phyloP scores from a whole-genome alignment of 2,113 vertebrate species.

The Solenodon paradoxus region DNA sequence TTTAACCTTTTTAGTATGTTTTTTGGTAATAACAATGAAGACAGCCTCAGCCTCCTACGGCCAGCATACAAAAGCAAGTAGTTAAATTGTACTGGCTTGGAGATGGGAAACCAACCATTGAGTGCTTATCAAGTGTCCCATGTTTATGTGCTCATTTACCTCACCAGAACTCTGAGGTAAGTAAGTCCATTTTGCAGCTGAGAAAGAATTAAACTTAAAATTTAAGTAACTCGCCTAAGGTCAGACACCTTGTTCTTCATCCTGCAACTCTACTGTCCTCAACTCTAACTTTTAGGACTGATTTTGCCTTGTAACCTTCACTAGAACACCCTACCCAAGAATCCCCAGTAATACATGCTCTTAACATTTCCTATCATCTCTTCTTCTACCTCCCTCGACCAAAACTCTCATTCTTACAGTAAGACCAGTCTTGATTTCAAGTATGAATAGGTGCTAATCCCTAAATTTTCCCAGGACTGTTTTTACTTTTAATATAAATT shows the following conservation, averaged over 20 bases:
- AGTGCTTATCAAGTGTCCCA: background rate
- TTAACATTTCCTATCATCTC: background rate
- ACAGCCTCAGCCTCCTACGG: background rate
- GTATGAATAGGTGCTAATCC: background rate
- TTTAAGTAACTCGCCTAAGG: background rate
- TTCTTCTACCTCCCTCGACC: background rate
- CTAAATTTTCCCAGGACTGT: background rate
- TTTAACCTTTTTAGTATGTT: constrained; percentile 28
- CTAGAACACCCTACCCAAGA: background rate
- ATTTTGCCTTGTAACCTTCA: background rate
- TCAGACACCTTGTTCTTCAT: background rate
- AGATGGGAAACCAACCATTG: background rate
- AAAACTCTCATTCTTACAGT: background rate
- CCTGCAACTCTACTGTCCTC: background rate
- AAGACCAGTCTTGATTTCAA: background rate
- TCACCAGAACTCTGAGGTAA: background rate
- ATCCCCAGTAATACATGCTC: background rate
- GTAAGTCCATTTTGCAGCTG: background rate
- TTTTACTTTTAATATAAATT: constrained; percentile 39
- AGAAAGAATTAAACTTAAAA: constrained; percentile 10
- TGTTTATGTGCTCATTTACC: background rate
- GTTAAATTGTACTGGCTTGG: background rate
- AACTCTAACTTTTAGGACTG: background rate
- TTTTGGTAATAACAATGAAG: constrained; percentile 41
- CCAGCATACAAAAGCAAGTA: constrained; percentile 21